These are phyloP conservation scores for Hypomecis atomaria DNA, from an alignment of 2,888 invertebrate species.

Conservation along the genomic window DNA sequence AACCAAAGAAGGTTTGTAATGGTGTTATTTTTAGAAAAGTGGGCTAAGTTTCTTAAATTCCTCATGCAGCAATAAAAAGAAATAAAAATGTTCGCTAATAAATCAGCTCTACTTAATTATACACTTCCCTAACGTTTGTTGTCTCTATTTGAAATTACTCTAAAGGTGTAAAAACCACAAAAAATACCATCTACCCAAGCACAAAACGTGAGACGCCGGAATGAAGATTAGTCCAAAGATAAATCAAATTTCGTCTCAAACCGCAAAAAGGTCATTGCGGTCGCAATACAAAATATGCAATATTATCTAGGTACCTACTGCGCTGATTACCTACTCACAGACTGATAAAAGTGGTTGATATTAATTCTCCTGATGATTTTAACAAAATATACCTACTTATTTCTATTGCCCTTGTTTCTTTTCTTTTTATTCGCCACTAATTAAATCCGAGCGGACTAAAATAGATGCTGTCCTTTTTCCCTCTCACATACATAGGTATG, in stretches of 20 bases:
- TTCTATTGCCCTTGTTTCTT: too few species aligned
- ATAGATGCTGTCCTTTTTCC: too few species aligned
- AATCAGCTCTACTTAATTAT: constrained; percentile 1
- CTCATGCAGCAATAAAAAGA: too few species aligned
- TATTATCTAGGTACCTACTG: background rate
- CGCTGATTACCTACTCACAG: background rate
- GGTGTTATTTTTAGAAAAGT: too few species aligned
- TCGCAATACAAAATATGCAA: background rate
- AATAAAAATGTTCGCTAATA: background rate
- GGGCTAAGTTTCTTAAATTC: too few species aligned
- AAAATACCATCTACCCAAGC: background rate
- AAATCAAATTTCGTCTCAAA: constrained; percentile 10
- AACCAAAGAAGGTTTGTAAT: too few species aligned
- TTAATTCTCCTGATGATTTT: too few species aligned
- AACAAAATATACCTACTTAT: too few species aligned
- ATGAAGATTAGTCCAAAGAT: constrained; percentile 1
- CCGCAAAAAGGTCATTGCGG: constrained; percentile 10
- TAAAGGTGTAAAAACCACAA: background rate
- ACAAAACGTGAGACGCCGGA: background rate
- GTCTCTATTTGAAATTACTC: background rate
- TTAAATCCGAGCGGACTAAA: too few species aligned
- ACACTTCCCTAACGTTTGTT: background rate
- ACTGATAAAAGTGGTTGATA: too few species aligned
- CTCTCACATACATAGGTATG: too few species aligned
- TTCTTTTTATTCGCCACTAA: too few species aligned